Evolutionary conservation across 2,888 invertebrate species (phyloP).

Genomic region (Cerastis leucographa): DNA sequence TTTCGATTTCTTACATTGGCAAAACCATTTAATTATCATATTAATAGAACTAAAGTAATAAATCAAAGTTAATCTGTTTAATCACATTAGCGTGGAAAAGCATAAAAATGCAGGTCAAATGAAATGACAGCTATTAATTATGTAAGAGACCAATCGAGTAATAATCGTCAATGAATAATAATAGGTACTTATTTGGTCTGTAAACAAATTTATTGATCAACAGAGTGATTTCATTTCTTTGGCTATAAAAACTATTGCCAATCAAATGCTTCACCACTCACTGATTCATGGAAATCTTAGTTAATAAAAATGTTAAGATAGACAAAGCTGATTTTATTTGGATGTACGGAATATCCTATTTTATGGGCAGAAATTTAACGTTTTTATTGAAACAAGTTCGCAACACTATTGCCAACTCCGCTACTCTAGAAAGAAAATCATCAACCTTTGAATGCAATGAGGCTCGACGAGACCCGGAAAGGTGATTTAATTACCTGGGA

Average conservation of each 20-base stretch:
- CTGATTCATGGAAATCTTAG: constrained; percentile 14
- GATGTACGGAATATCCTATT: neutral
- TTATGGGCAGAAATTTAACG: neutral
- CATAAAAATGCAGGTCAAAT: constrained; percentile 58
- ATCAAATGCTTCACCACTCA: constrained; percentile 29
- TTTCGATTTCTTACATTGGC: constrained; percentile 50
- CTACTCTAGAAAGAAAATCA: neutral
- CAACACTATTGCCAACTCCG: neutral
- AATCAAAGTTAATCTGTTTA: constrained; percentile 57
- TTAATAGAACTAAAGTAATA: constrained; percentile 34
- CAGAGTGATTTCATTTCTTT: constrained; percentile 42
- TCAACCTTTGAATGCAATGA: neutral
- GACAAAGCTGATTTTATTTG: neutral
- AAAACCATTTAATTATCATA: constrained; percentile 53
- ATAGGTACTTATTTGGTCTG: constrained; percentile 24
- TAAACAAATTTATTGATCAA: constrained; percentile 57
- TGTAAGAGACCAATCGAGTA: constrained; percentile 50
- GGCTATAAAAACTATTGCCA: constrained; percentile 37
- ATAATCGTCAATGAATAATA: constrained; percentile 52
- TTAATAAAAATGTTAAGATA: constrained; percentile 12
- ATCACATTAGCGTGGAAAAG: constrained; percentile 42
- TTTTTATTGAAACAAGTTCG: neutral
- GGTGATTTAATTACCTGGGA: neutral
- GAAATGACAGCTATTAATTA: constrained; percentile 53
- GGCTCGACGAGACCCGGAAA: neutral